Evolutionary conservation across 1,140 invertebrate species (phyloP), one percentile per base, ranked within the genome.

Genomic region (Pseudobourletiella spinata): DNA sequence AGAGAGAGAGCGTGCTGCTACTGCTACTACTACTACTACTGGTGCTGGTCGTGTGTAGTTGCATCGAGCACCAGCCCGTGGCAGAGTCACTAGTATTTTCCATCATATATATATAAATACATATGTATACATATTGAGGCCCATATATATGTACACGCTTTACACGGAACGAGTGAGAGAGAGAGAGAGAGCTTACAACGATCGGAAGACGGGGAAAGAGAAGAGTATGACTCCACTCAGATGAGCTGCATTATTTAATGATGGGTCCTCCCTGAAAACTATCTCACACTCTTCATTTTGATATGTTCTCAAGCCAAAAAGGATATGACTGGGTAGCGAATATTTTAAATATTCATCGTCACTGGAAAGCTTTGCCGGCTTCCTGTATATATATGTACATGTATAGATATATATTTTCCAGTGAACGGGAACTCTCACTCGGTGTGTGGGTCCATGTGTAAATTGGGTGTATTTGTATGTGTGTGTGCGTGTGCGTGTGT

Each of bases 201-300:
- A 35, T 51, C 44, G 24, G 58, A 42, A 26, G 46, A 59, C 39
- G 18, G 29, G 8, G 4, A 29, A 55, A 58, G 44, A 50, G 22
- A n/a, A 43, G 24, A 43, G 44, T 48, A 48, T 6, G 20, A 11
- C 44, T 22, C 44, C 18, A 15, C 44, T 48, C 44, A 61, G 59
- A 61, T 65, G 55, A 61, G 48, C 54, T 67, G 59, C 61, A 68
- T 51, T 51, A 51, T 51, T 68, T 68, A 68, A 68, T 68, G 66
- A 68, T 64, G 57, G 59, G 46, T 60, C 54, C 58, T 48, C 32
- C 63, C 44, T 42, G 25, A 61, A 55, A 61, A 62, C 60, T 62
- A 62, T 62, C 60, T 62, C 60, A 52, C 60, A 39, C 61, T 57
- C 55, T 57, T 66, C 54, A 62, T 66, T 66, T 58, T 66, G 59